A percentile compares a stretch with the other conserved stretches of the same genome.
Evolutionary conservation across 1,140 invertebrate species (phyloP).

Genomic region (Temnothorax nylanderi): DNA sequence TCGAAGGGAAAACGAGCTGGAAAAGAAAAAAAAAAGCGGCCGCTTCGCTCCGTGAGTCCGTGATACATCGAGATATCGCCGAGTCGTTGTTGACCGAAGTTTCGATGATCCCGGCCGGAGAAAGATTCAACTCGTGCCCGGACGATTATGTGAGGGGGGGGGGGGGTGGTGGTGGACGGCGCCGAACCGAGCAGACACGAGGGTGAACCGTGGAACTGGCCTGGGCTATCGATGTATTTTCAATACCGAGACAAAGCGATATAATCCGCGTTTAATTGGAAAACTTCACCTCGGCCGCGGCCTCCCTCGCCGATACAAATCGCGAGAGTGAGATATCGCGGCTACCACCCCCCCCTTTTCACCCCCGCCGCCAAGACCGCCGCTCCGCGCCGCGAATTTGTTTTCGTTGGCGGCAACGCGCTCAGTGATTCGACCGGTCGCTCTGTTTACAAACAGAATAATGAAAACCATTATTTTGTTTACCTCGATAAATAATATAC

Average conservation of each 20-base stretch:
- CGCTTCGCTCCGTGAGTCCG: conserved; percentile 62
- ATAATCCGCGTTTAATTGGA: conserved; percentile 85
- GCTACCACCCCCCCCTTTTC: neutral
- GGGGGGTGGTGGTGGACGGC: conserved; percentile 35
- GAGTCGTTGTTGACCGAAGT: conserved; percentile 80
- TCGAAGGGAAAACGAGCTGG: conserved; percentile 71
- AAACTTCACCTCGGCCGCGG: conserved; percentile 79
- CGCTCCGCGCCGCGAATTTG: conserved; percentile 50
- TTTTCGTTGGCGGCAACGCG: conserved; percentile 48
- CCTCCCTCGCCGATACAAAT: conserved; percentile 74
- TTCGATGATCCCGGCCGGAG: conserved; percentile 72
- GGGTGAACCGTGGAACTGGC: conserved; percentile 39
- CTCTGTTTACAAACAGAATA: conserved; percentile 47
- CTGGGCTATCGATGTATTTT: conserved; percentile 83
- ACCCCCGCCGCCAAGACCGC: conserved; percentile 27
- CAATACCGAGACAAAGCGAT: conserved; percentile 84
- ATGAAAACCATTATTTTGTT: conserved; percentile 57
- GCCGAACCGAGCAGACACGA: conserved; percentile 48
- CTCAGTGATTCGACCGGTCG: conserved; percentile 30
- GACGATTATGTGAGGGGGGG: conserved; percentile 67
- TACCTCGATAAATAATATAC: conserved; percentile 37
- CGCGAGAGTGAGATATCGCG: conserved; percentile 68
- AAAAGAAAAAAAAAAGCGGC: conserved; percentile 63
- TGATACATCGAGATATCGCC: conserved; percentile 76
- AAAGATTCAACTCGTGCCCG: conserved; percentile 70